Evolutionary conservation across 2,888 invertebrate genomes (phyloP).

Genomic region (Hartigia nigra): DNA sequence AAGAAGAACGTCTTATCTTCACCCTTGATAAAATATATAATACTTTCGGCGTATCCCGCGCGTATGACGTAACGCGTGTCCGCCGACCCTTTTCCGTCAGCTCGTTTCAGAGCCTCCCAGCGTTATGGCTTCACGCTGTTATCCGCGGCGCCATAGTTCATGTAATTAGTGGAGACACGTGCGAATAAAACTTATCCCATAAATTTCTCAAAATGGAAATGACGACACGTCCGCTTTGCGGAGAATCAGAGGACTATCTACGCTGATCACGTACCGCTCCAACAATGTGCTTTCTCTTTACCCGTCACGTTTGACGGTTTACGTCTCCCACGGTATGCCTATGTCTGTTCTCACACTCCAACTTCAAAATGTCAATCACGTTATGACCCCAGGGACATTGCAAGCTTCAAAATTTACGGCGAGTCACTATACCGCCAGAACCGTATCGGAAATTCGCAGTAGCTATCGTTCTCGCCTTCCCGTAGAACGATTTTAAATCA

Average conservation of each 20-base stretch:
- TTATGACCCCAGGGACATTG: slow-evolving; percentile 25
- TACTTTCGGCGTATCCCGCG: neutral
- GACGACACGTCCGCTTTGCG: slow-evolving; percentile 39
- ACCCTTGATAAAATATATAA: neutral
- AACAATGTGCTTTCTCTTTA: slow-evolving; percentile 46
- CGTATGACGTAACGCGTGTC: neutral
- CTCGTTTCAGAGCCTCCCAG: neutral
- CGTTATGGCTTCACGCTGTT: slow-evolving; percentile 11
- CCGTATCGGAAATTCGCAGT: neutral
- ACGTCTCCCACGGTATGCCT: slow-evolving; percentile 48
- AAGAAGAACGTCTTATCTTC: neutral
- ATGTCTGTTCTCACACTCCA: slow-evolving; percentile 30
- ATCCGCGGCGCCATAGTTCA: slow-evolving; percentile 16
- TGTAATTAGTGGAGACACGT: slow-evolving; percentile 40
- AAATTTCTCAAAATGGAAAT: slow-evolving; percentile 47
- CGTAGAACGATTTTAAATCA: neutral
- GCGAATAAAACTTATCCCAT: slow-evolving; percentile 45
- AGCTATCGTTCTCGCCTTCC: neutral
- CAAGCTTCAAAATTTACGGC: slow-evolving; percentile 11
- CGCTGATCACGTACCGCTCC: slow-evolving; percentile 51
- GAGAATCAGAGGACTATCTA: slow-evolving; percentile 29
- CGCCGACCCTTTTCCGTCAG: neutral
- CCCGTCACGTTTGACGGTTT: slow-evolving; percentile 54
- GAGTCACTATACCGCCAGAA: neutral
- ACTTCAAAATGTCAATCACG: slow-evolving; percentile 31